Evolutionary conservation across 2,888 invertebrate species (phyloP).

Genomic region (Aphrophora alni): DNA sequence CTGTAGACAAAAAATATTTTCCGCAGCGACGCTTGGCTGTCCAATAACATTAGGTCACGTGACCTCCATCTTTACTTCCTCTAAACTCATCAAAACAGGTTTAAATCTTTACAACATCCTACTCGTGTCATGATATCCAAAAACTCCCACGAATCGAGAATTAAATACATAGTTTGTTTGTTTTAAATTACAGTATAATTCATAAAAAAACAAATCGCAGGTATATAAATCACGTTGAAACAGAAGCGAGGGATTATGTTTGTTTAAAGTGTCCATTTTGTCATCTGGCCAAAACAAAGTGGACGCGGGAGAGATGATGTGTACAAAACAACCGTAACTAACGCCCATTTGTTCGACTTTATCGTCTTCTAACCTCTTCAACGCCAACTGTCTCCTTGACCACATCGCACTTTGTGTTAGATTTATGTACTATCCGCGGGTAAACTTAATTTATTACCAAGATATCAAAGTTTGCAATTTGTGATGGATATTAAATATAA

Average conservation of each 20-base stretch:
- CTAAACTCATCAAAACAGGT: too few species aligned
- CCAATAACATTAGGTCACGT: too few species aligned
- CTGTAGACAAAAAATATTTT: too few species aligned
- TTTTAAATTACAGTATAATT: not conserved
- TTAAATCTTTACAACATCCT: too few species aligned
- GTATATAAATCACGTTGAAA: not conserved
- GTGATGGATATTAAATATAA: not conserved
- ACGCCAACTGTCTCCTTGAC: not conserved
- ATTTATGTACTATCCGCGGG: not conserved
- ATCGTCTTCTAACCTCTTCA: not conserved
- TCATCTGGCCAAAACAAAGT: constrained; percentile 4
- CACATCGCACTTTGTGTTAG: not conserved
- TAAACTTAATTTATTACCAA: too few species aligned
- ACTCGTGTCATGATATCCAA: too few species aligned
- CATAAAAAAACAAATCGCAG: not conserved
- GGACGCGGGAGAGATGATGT: not conserved
- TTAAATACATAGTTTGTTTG: not conserved
- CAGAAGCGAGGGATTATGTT: not conserved
- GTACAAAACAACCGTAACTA: not conserved
- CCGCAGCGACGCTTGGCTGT: too few species aligned
- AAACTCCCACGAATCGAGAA: not conserved
- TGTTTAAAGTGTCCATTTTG: not conserved
- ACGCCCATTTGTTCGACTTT: not conserved
- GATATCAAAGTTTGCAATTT: not conserved
- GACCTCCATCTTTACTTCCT: too few species aligned